Conservation (phyloP, 1,140 invertebrate genomes). For the Ephestia elutella region DNA sequence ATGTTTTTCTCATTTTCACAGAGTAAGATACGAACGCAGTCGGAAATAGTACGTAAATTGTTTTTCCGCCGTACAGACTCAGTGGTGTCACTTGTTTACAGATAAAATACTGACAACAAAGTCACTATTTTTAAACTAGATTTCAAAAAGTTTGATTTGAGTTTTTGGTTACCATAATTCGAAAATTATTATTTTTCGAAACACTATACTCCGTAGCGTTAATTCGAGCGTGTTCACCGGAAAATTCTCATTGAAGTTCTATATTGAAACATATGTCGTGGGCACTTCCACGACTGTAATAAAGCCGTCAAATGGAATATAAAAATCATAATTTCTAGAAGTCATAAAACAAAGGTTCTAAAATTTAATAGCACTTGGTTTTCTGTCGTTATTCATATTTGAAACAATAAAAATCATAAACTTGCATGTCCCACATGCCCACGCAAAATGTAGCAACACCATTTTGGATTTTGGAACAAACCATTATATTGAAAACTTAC, state of each 20-base stretch:
- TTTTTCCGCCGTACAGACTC: too few species aligned
- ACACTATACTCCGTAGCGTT: not conserved
- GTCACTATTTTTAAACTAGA: too few species aligned
- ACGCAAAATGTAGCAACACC: conserved; percentile 1
- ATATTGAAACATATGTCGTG: not conserved
- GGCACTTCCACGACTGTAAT: not conserved
- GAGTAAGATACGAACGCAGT: too few species aligned
- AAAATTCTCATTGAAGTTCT: not conserved
- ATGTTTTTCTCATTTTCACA: conserved; percentile 12
- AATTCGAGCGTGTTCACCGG: not conserved
- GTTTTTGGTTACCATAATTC: too few species aligned
- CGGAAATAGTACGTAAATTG: too few species aligned
- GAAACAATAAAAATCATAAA: conserved; percentile 1
- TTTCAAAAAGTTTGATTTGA: too few species aligned
- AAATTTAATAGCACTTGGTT: not conserved
- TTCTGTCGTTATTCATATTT: conserved; percentile 4
- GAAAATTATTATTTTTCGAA: not conserved
- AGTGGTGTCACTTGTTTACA: not conserved
- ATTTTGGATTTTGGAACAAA: not conserved
- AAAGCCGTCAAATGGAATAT: not conserved
- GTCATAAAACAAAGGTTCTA: conserved; percentile 9
- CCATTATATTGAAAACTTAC: not conserved
- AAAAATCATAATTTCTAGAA: conserved; percentile 7
- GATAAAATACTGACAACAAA: too few species aligned
- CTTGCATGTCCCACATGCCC: conserved; percentile 4